A percentile compares a stretch with the other conserved stretches of the same genome.
Evolutionary conservation across 2,797 vertebrate genomes (phyloP).

Genomic region (Poeciliopsis infans): DNA sequence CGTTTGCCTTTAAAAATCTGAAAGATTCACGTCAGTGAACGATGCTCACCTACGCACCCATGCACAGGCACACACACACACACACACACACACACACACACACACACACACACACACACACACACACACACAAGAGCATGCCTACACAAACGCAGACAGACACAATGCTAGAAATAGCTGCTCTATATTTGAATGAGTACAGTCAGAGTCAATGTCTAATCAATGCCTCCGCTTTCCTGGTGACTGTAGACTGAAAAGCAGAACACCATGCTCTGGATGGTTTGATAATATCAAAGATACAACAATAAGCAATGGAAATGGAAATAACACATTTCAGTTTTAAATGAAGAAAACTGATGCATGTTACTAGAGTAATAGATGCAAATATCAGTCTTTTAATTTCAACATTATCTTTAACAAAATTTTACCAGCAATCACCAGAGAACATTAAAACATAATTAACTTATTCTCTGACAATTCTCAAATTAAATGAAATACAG

Average conservation of each 20-base stretch:
- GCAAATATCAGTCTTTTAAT: background rate
- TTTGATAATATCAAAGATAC: constrained; percentile 5
- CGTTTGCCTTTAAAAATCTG: constrained; percentile 52
- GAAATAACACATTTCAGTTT: background rate
- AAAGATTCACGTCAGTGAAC: constrained; percentile 53
- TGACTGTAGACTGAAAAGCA: constrained; percentile 39
- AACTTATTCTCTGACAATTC: background rate
- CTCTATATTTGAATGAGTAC: constrained; percentile 77
- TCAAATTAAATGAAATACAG: background rate
- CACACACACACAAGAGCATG: constrained; percentile 12
- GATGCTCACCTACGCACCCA: constrained; percentile 40
- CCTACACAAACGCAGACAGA: constrained; percentile 10
- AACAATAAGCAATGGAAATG: background rate
- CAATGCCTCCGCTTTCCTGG: constrained; percentile 58
- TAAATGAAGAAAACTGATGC: background rate
- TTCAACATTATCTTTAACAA: background rate
- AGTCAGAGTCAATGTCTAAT: constrained; percentile 74
- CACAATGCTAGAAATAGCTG: constrained; percentile 68
- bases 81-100: constrained; percentile 4
- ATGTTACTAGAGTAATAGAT: background rate
- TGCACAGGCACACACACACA: constrained; percentile 19
- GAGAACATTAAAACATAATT: background rate
- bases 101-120: constrained; percentile 16
- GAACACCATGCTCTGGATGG: constrained; percentile 11
- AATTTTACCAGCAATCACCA: background rate